These are phyloP conservation scores for Gisinianus flammeolus DNA, from an alignment of 2,888 invertebrate genomes.

Conservation along the genomic window DNA sequence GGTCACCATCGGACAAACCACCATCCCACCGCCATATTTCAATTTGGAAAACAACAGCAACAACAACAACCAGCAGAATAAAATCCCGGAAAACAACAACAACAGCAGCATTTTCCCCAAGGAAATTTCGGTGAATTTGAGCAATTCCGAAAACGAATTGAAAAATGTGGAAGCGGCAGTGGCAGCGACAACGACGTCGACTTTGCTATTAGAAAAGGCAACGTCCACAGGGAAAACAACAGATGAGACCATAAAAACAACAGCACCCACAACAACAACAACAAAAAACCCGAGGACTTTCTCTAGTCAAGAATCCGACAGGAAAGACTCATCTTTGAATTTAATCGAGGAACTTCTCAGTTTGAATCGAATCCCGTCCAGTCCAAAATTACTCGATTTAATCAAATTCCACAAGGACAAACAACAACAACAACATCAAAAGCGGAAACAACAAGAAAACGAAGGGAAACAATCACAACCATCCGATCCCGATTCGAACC, in stretches of 20 bases:
- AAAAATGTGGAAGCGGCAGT: too few species aligned
- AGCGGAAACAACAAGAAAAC: background rate
- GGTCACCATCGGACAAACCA: background rate
- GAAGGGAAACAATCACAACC: background rate
- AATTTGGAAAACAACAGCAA: background rate
- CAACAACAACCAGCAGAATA: too few species aligned
- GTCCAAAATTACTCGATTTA: background rate
- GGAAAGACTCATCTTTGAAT: too few species aligned
- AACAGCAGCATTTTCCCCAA: too few species aligned
- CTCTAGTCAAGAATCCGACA: constrained; percentile 29
- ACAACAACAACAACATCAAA: background rate
- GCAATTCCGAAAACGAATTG: too few species aligned
- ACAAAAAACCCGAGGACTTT: too few species aligned
- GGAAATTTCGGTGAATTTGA: too few species aligned
- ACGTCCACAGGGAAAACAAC: constrained; percentile 37
- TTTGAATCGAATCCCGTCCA: background rate
- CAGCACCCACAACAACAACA: constrained; percentile 14
- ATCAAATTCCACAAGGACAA: background rate
- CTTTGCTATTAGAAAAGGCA: too few species aligned
- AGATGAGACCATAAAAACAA: constrained; percentile 28
- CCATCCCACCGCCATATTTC: background rate
- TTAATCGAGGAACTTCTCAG: background rate
- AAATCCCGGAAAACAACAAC: too few species aligned
- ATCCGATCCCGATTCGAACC: background rate
- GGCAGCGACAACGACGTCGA: too few species aligned